Percentiles rank a stretch among this genome's conserved stretches.
phyloP scores from a whole-genome alignment of 1,140 invertebrate species.

The Apis florea region DNA sequence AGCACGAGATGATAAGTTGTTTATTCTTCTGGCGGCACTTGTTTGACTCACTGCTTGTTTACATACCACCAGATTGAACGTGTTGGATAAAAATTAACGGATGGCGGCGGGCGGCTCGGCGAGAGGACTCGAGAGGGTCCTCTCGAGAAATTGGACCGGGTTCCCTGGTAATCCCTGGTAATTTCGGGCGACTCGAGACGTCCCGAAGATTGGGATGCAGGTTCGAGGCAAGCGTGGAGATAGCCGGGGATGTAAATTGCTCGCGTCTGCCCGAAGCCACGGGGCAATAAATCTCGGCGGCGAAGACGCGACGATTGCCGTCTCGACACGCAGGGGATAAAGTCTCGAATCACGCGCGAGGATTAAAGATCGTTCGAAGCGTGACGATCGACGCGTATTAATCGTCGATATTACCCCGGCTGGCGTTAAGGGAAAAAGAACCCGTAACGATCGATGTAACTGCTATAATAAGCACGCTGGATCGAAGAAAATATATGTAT shows the following conservation, averaged over 20 bases:
- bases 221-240: slow-evolving; percentile 44
- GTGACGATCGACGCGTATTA: slow-evolving; percentile 10
- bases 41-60: no score
- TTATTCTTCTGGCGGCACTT: no score
- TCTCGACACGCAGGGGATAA: slow-evolving; percentile 63
- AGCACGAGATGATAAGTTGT: no score
- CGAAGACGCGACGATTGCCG: slow-evolving; percentile 73
- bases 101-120: no score
- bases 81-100: no score
- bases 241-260: slow-evolving; percentile 74
- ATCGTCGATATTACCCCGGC: neutral
- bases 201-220: slow-evolving; percentile 61
- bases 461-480: neutral
- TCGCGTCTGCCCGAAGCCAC: slow-evolving; percentile 68
- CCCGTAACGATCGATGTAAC: no score
- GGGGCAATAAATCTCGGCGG: slow-evolving; percentile 72
- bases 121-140: no score
- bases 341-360: slow-evolving; percentile 66
- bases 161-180: slow-evolving; percentile 59
- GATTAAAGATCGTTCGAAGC: slow-evolving; percentile 53
- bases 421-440: neutral
- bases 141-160: slow-evolving; percentile 30
- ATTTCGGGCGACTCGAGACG: slow-evolving; percentile 55
- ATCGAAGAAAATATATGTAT: neutral
- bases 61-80: no score